phyloP scores from a whole-genome alignment of 2,888 invertebrate species.

The Nemoura dubitans region DNA sequence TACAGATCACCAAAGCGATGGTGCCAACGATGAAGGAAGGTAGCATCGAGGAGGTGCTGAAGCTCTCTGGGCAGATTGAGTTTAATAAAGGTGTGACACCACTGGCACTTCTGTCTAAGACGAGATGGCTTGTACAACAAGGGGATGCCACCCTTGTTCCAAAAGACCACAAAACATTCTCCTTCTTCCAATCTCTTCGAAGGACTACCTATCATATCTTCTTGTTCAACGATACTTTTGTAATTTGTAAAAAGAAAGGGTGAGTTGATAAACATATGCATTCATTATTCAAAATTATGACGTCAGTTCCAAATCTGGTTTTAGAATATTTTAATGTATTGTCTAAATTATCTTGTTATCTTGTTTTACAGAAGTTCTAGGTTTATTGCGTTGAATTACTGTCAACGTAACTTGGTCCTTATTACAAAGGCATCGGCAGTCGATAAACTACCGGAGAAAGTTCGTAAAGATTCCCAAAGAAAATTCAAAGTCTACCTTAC shows the following conservation, averaged over 20 bases:
- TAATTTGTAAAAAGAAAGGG: background rate
- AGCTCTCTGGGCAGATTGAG: background rate
- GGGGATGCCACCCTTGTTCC: background rate
- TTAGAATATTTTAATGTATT: too few species aligned
- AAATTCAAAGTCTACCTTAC: background rate
- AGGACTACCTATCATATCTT: background rate
- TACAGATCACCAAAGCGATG: background rate
- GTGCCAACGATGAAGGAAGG: background rate
- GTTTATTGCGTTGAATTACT: background rate
- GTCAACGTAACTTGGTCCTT: background rate
- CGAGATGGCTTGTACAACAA: background rate
- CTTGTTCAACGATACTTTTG: background rate
- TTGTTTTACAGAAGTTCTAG: background rate
- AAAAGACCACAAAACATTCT: background rate
- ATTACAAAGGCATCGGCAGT: background rate
- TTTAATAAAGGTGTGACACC: background rate
- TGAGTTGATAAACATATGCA: too few species aligned
- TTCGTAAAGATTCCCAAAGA: background rate
- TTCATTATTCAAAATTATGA: too few species aligned
- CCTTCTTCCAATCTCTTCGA: background rate
- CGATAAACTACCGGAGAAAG: background rate
- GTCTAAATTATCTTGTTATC: background rate
- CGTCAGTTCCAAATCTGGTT: too few species aligned
- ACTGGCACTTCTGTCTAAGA: background rate
- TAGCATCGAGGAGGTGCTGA: background rate